Evolutionary conservation across 2,888 invertebrate genomes (phyloP).

Genomic region (Napeogenes sylphis): DNA sequence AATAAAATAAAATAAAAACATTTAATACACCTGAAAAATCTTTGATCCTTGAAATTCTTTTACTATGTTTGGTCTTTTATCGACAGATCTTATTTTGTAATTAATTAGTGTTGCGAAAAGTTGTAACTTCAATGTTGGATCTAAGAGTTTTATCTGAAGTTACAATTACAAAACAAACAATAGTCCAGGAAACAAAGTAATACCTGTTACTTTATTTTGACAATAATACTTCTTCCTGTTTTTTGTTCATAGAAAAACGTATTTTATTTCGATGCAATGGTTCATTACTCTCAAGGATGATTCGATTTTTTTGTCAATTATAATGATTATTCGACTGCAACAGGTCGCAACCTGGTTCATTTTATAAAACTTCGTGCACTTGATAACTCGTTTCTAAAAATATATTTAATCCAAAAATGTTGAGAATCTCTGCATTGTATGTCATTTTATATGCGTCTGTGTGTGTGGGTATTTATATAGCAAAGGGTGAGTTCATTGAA

Average conservation of each 20-base stretch:
- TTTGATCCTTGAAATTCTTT: too few relatives aligned
- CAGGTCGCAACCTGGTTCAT: slow-evolving; percentile 45
- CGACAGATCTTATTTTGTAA: too few relatives aligned
- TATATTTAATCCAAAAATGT: slow-evolving; percentile 15
- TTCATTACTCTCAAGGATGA: slow-evolving; percentile 62
- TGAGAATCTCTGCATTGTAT: slow-evolving; percentile 24
- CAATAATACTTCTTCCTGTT: not conserved
- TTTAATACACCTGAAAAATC: too few relatives aligned
- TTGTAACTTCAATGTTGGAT: too few relatives aligned
- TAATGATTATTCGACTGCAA: slow-evolving; percentile 42
- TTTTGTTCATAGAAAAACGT: not conserved
- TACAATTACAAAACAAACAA: not conserved
- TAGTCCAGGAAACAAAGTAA: not conserved
- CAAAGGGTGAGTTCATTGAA: slow-evolving; percentile 49
- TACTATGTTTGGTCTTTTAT: too few relatives aligned
- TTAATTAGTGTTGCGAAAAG: too few relatives aligned
- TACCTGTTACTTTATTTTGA: not conserved
- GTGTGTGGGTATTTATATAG: slow-evolving; percentile 47
- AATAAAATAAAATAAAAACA: too few relatives aligned
- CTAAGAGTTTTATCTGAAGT: too few relatives aligned
- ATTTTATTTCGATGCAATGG: slow-evolving; percentile 36
- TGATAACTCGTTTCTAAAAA: not conserved
- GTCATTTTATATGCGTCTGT: slow-evolving; percentile 41
- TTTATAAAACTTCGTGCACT: slow-evolving; percentile 14
- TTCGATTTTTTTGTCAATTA: slow-evolving; percentile 56